Percentiles rank a stretch among this genome's conserved stretches.
Conservation (phyloP, 2,888 invertebrate genomes). For the Xylophagus ater region DNA sequence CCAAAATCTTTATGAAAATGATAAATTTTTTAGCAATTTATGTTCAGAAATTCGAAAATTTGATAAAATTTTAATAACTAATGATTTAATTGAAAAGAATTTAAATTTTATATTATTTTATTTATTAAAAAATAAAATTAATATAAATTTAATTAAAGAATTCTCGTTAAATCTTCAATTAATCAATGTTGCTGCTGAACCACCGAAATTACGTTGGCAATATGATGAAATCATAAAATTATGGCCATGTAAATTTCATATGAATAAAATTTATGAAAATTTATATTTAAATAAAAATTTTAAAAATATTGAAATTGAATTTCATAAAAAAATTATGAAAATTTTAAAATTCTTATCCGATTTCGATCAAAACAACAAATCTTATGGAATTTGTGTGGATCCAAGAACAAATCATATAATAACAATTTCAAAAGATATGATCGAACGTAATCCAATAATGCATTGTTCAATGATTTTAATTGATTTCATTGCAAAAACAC, state of each 20-base stretch:
- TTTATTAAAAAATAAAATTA: slow-evolving; percentile 4
- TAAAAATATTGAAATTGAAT: slow-evolving; percentile 39
- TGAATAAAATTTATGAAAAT: slow-evolving; percentile 60
- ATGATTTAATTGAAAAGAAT: no score
- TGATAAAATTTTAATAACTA: no score
- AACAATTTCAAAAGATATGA: slow-evolving; percentile 51
- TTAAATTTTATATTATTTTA: no score
- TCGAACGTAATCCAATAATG: slow-evolving; percentile 55
- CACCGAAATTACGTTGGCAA: slow-evolving; percentile 57
- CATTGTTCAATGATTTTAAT: slow-evolving; percentile 80
- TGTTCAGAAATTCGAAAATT: no score
- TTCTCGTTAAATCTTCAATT: slow-evolving; percentile 43
- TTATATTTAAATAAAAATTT: slow-evolving; percentile 54
- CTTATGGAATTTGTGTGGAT: slow-evolving; percentile 61
- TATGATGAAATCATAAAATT: slow-evolving; percentile 46
- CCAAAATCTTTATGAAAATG: no score
- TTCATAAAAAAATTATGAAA: slow-evolving; percentile 49
- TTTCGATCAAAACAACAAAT: slow-evolving; percentile 26
- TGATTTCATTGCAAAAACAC: slow-evolving; percentile 72
- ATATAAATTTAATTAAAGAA: not conserved
- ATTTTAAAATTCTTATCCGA: slow-evolving; percentile 33
- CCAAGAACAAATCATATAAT: slow-evolving; percentile 53
- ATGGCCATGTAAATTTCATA: slow-evolving; percentile 83
- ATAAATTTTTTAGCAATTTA: no score
- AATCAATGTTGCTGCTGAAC: slow-evolving; percentile 46